Conservation (phyloP, 2,888 invertebrate genomes). For the Mesorhabditis belari region DNA sequence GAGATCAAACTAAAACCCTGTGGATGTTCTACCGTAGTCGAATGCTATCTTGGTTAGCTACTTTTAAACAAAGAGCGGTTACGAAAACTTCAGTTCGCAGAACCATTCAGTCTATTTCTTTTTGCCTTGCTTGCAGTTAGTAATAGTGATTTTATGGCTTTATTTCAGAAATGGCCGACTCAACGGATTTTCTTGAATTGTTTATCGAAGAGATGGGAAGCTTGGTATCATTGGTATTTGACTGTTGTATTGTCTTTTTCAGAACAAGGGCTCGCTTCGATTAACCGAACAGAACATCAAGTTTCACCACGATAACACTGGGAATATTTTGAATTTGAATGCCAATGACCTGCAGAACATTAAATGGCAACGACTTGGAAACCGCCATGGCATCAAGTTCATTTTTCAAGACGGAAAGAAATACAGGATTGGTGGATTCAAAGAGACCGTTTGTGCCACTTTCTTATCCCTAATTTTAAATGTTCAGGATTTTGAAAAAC, state of each 20-base stretch:
- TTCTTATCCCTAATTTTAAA: constrained; percentile 1
- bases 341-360: constrained; percentile 71
- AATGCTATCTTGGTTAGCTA: too few species aligned
- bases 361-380: constrained; percentile 84
- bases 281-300: constrained; percentile 80
- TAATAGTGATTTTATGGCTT: too few species aligned
- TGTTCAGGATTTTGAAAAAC: constrained; percentile 77
- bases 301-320: constrained; percentile 91
- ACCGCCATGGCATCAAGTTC: constrained; percentile 79
- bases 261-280: constrained; percentile 85
- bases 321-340: constrained; percentile 70
- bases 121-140: too few species aligned
- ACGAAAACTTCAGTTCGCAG: too few species aligned
- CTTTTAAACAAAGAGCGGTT: too few species aligned
- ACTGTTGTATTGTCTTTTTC: constrained; percentile 37
- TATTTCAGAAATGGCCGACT: constrained; percentile 13
- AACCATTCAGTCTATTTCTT: too few species aligned
- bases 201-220: constrained; percentile 44
- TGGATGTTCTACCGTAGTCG: too few species aligned
- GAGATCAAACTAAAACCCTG: too few species aligned
- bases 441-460: constrained; percentile 58
- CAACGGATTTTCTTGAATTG: constrained; percentile 35
- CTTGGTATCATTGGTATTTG: constrained; percentile 22
- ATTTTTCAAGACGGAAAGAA: constrained; percentile 81
- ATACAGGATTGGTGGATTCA: constrained; percentile 87